Evolutionary conservation across 2,888 invertebrate species (phyloP), one percentile per base, ranked within the genome.

Genomic region (Perizoma affinitatum): DNA sequence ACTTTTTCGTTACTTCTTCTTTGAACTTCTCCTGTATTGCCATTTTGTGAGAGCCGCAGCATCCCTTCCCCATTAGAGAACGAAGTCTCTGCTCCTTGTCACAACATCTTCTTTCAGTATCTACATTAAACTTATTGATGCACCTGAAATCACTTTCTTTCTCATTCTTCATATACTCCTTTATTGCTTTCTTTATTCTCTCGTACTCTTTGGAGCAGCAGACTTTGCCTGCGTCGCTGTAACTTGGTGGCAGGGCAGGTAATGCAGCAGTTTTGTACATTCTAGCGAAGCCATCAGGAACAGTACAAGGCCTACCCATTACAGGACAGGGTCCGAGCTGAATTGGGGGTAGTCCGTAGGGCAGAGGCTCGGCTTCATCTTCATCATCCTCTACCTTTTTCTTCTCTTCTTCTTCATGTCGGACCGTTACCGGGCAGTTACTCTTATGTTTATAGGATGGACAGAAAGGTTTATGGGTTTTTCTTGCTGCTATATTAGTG

Each of bases 141-240:
- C 92, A 92, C 67, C 90, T 83, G 58, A 73, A 84, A 65, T 92
- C 91, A 53, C 84, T 66, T 4, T 82, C 84, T 69, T 90, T 90
- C 46, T 88, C 86, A 54, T 84, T 64, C 58, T 79, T 85, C 83
- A 86, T 85, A 51, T 90, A 91, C 41, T 89, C 87, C 59, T 82
- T 84, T 6, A 92, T 73, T 0, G 89, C 90, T 63, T 86, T 88
- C 77, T 87, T 91, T 54, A 92, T 89, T 75, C 90, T 82, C 59
- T 91, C 86, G 54, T 81, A 92, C 69, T 92, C 91, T 67, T 87
- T 90, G 0, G 92, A 90, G 69, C 92, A 92, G 66, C 92, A 92
- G 6, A 92, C 83, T 80, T 91, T 91, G 5, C 91, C 91, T 4
- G 87, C 87, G 33, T 88, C 83, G 50, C 82, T 83, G 63, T 87